A percentile compares a stretch with the other conserved stretches of the same genome.
These are phyloP conservation scores for Mixornis gularis DNA, from an alignment of 2,113 vertebrate genomes.

Conservation along the genomic window DNA sequence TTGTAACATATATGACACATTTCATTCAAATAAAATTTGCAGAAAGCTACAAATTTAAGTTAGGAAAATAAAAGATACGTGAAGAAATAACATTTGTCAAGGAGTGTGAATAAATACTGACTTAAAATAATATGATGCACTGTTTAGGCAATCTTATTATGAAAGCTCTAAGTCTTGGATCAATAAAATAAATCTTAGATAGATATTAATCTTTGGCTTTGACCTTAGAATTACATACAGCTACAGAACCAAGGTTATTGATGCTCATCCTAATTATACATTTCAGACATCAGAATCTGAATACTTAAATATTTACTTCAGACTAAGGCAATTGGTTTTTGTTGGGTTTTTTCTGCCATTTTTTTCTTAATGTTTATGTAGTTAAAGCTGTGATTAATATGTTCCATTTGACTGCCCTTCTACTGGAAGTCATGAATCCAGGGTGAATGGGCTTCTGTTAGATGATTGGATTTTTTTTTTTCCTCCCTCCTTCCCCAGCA, in stretches of 20 bases:
- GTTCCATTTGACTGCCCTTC: not conserved
- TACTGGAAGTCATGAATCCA: not conserved
- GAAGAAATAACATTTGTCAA: not conserved
- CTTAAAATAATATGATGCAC: not conserved
- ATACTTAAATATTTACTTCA: not conserved
- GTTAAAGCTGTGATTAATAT: not conserved
- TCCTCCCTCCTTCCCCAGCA: not conserved
- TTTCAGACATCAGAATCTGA: not conserved
- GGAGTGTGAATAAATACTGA: not conserved
- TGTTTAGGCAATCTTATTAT: not conserved
- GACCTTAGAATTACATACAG: not conserved
- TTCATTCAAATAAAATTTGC: not conserved
- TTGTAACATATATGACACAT: not conserved
- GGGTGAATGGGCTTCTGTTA: not conserved
- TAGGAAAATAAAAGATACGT: not conserved
- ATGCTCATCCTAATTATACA: not conserved
- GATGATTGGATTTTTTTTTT: not conserved
- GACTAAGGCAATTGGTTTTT: not conserved
- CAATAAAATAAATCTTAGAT: not conserved
- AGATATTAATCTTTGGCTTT: conserved; percentile 5
- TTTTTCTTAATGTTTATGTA: not conserved
- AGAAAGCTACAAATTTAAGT: not conserved
- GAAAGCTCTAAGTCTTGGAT: not conserved
- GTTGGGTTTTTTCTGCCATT: not conserved
- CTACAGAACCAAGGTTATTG: not conserved